phyloP scores from a whole-genome alignment of 1,140 invertebrate genomes.

The Drosophila rhopaloa region DNA sequence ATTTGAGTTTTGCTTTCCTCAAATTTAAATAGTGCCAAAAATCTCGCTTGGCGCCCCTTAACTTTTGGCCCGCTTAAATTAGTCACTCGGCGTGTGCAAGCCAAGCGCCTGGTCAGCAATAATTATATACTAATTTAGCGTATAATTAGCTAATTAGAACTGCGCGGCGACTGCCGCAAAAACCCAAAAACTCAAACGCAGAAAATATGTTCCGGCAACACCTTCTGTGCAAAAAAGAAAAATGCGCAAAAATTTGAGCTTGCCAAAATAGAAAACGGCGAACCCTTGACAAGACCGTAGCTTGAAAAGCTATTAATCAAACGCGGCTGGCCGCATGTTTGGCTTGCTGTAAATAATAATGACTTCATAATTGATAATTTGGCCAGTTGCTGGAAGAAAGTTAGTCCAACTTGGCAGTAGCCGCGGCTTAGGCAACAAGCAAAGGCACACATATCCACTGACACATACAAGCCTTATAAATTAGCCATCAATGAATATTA shows the following conservation, averaged over 20 bases:
- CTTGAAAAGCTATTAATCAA: conserved; percentile 78
- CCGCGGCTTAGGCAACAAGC: conserved; percentile 11
- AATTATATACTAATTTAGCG: conserved; percentile 81
- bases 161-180: conserved; percentile 63
- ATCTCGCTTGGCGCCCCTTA: conserved; percentile 18
- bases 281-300: conserved; percentile 63
- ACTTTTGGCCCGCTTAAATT: conserved; percentile 37
- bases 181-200: conserved; percentile 42
- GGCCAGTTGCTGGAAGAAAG: conserved; percentile 55
- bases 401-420: conserved; percentile 35
- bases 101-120: conserved; percentile 61
- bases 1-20: conserved; percentile 8
- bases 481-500: conserved; percentile 69
- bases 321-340: conserved; percentile 45
- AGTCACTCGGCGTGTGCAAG: conserved; percentile 57
- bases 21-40: conserved; percentile 14
- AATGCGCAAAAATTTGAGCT: conserved; percentile 64
- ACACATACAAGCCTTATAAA: conserved; percentile 50
- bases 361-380: conserved; percentile 82
- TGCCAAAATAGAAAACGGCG: conserved; percentile 78
- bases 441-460: conserved; percentile 12
- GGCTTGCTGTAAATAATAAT: conserved; percentile 77
- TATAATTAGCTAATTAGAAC: conserved; percentile 84
- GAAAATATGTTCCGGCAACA: conserved; percentile 79
- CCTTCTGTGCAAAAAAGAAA: conserved; percentile 76